A percentile compares a stretch with the other conserved stretches of the same genome.
phyloP scores from a whole-genome alignment of 2,888 invertebrate species.

The Liodrosophila aerea region DNA sequence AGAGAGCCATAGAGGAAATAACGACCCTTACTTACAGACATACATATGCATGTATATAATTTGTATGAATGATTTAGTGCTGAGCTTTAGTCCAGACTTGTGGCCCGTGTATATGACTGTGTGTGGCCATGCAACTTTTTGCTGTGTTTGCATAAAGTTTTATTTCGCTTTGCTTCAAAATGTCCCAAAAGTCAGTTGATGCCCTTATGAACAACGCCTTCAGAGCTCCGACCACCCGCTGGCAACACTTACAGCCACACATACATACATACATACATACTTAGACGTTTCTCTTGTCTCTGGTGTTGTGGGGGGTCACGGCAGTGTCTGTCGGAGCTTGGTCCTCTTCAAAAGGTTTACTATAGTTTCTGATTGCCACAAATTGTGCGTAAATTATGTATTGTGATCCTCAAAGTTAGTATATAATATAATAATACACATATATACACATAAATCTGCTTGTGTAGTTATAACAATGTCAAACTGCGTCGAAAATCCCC shows the following conservation, averaged over 20 bases:
- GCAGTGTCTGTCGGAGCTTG: slow-evolving; percentile 10
- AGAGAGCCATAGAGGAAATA: slow-evolving; percentile 1
- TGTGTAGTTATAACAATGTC: slow-evolving; percentile 19
- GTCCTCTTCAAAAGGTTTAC: slow-evolving; percentile 47
- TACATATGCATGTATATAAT: background rate
- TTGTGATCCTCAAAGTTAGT: slow-evolving; percentile 35
- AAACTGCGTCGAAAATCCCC: slow-evolving; percentile 21
- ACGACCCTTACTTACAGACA: background rate
- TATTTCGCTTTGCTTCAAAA: slow-evolving; percentile 27
- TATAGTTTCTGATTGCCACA: slow-evolving; percentile 68
- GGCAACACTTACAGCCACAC: slow-evolving; percentile 11
- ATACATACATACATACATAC: background rate
- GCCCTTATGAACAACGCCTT: slow-evolving; percentile 36
- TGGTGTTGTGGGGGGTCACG: background rate
- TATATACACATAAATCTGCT: background rate
- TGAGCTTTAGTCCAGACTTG: background rate
- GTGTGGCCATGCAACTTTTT: slow-evolving; percentile 53
- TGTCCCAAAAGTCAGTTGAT: slow-evolving; percentile 37
- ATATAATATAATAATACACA: background rate
- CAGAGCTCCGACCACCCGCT: slow-evolving; percentile 16
- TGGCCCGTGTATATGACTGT: slow-evolving; percentile 8
- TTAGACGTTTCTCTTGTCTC: slow-evolving; percentile 17
- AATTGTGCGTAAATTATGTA: slow-evolving; percentile 67
- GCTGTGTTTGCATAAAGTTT: slow-evolving; percentile 66
- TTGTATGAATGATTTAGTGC: slow-evolving; percentile 30